These are phyloP conservation scores for Cosmia trapezina DNA, from an alignment of 2,888 invertebrate genomes.

Conservation along the genomic window DNA sequence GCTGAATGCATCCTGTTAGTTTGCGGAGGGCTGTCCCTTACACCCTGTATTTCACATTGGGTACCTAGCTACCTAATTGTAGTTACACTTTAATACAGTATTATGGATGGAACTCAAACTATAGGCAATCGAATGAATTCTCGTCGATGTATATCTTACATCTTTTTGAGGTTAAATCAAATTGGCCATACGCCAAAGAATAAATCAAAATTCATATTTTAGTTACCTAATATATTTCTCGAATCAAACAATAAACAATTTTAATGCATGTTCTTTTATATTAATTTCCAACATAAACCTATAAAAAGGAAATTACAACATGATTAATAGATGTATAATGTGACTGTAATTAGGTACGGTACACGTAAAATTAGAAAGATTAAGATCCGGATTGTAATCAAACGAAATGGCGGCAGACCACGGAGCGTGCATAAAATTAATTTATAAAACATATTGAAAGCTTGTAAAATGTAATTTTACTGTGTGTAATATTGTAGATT, in stretches of 20 bases:
- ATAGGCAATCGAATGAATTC: too few species aligned
- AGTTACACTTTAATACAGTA: too few species aligned
- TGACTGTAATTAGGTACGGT: conserved; percentile 54
- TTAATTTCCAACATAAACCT: conserved; percentile 42
- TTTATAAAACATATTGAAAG: conserved; percentile 52
- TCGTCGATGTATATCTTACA: too few species aligned
- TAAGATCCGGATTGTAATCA: conserved; percentile 55
- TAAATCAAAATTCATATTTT: background rate
- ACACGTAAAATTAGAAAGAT: conserved; percentile 58
- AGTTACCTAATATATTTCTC: background rate
- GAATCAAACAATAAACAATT: conserved; percentile 10
- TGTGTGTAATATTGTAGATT: conserved; percentile 19
- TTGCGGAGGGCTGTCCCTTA: too few species aligned
- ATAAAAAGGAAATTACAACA: conserved; percentile 60
- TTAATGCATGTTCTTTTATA: conserved; percentile 16
- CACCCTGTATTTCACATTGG: too few species aligned
- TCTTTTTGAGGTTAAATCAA: background rate
- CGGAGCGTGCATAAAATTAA: conserved; percentile 57
- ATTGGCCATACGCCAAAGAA: background rate
- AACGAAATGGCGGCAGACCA: conserved; percentile 33
- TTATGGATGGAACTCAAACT: too few species aligned
- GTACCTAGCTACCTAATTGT: too few species aligned
- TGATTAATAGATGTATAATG: conserved; percentile 62
- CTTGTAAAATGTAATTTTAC: conserved; percentile 48
- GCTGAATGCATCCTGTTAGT: too few species aligned